Base-by-base conservation (phyloP, 2,888 invertebrate genomes). In the Cheilosia impressa region DNA sequence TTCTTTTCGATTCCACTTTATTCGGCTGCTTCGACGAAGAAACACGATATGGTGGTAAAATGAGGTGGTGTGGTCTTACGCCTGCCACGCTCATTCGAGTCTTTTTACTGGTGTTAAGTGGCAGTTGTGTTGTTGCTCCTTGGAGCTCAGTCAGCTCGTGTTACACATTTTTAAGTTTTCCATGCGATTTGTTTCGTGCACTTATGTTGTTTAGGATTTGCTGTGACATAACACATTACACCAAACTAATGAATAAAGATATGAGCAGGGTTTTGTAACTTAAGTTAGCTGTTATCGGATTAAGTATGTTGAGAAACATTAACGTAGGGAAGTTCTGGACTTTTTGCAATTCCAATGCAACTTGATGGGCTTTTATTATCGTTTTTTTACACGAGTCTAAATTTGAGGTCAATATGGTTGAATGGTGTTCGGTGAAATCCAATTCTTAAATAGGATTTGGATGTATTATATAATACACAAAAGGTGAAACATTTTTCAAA, bases 61-160 rank as follows among this genome's bases (percentile, higher is more conserved):
- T 68, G 55, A 62, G 55, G 55, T 62, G 24, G 38, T 62, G 27
- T 65, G 47, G 52, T 31, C 53, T 53, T 45, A 79, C 65, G 43
- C 52, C 63, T 55, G 69, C 38, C 78, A 68, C 75, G 65, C 69
- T 62, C 45, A 52, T 58, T 45, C 41, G 43, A 68, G 5, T 66
- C 47, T 73, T 68, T 83, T 78, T 53, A 68, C 62, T 73, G 75
- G 84, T 84, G 84, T 84, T 84, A 84, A 84, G 80, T 80, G 84
- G 71, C 80, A 80, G 65, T 84, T 84, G 80, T 84, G 34, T 55
- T 71, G 69, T 69, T 71, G 55, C 73, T 62, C 45, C 50, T 75
- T 24, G 31, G 71, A 60, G 55, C 55, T 69, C 60, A 50, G 41
- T 50, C 22, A 38, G 68, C 43, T 77, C 78, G 62, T 58, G 50